Evolutionary conservation across 2,797 vertebrate genomes (phyloP).

Genomic region (Sebastes cheni): DNA sequence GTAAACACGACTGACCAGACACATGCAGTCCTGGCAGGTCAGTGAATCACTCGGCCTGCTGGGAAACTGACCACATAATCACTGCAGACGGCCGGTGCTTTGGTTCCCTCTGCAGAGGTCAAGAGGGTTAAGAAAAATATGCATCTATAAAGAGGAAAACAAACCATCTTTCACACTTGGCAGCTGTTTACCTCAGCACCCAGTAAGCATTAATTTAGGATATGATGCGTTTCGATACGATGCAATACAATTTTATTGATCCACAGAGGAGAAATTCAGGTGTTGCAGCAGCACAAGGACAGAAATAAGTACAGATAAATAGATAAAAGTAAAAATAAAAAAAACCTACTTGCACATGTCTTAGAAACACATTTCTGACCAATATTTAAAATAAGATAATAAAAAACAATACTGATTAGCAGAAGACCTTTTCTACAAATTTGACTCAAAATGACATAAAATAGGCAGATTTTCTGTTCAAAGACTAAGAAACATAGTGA

Average conservation of each 20-base stretch:
- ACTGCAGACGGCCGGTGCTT: neutral
- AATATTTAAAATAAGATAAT: neutral
- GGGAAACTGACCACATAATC: conserved; percentile 45
- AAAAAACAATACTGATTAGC: no score
- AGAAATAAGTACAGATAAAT: neutral
- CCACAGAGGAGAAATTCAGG: no score
- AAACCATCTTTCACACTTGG: neutral
- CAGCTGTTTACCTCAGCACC: no score
- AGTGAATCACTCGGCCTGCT: conserved; percentile 24
- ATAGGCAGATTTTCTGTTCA: no score
- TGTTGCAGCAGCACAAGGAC: neutral
- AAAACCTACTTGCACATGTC: no score
- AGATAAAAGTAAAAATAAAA: neutral
- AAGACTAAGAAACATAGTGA: neutral
- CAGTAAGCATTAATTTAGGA: neutral
- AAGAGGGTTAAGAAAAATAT: conserved; percentile 13
- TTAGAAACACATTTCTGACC: no score
- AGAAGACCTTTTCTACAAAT: no score
- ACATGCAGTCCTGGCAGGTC: neutral
- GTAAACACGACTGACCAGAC: conserved; percentile 43
- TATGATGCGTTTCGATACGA: neutral
- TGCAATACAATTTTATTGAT: no score
- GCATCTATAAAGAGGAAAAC: neutral
- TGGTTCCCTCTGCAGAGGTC: conserved; percentile 20
- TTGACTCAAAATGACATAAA: no score